A percentile compares a stretch with the other conserved stretches of the same genome.
Evolutionary conservation across 2,113 vertebrate species (phyloP).

Genomic region (Lophius piscatorius): DNA sequence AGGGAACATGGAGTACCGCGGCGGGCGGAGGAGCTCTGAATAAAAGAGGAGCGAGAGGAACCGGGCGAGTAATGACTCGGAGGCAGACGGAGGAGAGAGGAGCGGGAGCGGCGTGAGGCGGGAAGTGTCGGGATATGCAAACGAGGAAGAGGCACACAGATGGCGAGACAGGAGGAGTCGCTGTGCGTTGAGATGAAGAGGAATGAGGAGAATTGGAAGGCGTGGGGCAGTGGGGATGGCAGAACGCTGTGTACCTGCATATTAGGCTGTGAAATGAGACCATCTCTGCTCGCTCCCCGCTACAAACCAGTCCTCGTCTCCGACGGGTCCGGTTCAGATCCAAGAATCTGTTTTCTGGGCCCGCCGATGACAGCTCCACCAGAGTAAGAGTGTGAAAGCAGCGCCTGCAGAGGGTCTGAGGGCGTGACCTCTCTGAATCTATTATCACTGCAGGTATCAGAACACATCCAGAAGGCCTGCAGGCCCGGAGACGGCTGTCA

Average conservation of each 20-base stretch:
- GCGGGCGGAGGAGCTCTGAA: constrained; percentile 6
- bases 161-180: background rate
- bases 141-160: background rate
- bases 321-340: constrained; percentile 17
- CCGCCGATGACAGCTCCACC: constrained; percentile 55
- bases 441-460: constrained; percentile 69
- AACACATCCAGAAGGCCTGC: constrained; percentile 49
- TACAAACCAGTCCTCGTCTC: constrained; percentile 39
- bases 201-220: constrained; percentile 46
- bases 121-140: background rate
- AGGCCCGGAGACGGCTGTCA: constrained; percentile 51
- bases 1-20: background rate
- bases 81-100: background rate
- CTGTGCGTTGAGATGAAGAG: constrained; percentile 41
- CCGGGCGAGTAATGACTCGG: background rate
- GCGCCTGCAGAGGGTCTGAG: constrained; percentile 27
- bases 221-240: constrained; percentile 21
- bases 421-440: constrained; percentile 56
- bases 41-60: background rate
- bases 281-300: constrained; percentile 31
- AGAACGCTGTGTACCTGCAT: constrained; percentile 53
- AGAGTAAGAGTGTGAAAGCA: constrained; percentile 57
- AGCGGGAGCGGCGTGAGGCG: background rate
- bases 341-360: constrained; percentile 6
- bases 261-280: constrained; percentile 57